Conservation (phyloP, 2,113 vertebrate species). For the Phylloscopus trochiloides region DNA sequence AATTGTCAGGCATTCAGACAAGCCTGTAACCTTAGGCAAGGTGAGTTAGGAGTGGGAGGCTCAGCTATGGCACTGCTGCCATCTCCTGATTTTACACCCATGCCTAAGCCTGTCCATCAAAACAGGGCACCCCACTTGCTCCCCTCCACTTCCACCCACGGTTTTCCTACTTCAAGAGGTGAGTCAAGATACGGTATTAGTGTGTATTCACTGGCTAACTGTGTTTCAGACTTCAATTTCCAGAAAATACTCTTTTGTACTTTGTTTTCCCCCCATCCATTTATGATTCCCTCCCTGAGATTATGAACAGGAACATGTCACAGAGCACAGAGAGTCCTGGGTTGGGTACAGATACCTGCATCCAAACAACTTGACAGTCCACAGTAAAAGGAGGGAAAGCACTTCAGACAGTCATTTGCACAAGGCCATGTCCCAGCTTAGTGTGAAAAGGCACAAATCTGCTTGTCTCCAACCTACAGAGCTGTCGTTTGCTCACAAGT, state of each 20-base stretch:
- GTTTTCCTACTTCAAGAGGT: neutral
- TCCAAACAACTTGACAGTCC: neutral
- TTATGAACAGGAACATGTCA: neutral
- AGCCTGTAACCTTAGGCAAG: neutral
- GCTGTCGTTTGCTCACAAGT: neutral
- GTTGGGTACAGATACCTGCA: neutral
- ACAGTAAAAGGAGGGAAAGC: neutral
- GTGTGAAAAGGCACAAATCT: neutral
- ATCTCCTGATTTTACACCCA: neutral
- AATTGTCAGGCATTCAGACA: neutral
- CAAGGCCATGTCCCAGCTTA: neutral
- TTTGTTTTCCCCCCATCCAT: accelerated
- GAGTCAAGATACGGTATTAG: neutral
- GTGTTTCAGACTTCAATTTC: neutral
- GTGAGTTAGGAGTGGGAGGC: neutral
- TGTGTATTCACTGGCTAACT: neutral
- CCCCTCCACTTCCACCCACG: neutral
- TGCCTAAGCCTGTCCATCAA: neutral
- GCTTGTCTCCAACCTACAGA: neutral
- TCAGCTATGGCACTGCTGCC: neutral
- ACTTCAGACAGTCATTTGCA: neutral
- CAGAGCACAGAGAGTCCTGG: neutral
- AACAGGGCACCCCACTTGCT: neutral
- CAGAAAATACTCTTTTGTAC: neutral
- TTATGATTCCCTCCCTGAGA: neutral